phyloP scores from a whole-genome alignment of 2,113 vertebrate species.

The Cyrtonyx montezumae region DNA sequence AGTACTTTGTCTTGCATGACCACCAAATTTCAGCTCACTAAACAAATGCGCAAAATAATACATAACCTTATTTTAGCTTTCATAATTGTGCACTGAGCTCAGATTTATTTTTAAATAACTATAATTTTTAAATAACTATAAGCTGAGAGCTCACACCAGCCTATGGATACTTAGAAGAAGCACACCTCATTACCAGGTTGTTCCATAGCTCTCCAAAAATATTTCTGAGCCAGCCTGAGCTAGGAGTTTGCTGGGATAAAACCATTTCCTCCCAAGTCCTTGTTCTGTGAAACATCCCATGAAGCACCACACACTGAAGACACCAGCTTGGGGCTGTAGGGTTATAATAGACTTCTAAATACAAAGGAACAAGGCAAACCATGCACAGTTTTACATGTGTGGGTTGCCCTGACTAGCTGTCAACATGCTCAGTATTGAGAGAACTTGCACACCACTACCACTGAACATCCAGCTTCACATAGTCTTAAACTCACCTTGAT shows the following conservation, averaged over 20 bases:
- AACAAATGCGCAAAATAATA: background rate
- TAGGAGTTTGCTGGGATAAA: background rate
- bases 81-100: background rate
- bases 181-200: background rate
- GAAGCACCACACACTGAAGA: background rate
- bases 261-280: background rate
- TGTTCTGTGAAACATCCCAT: background rate
- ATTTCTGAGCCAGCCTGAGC: background rate
- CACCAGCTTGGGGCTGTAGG: background rate
- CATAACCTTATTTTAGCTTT: background rate
- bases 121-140: background rate
- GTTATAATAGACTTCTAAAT: background rate
- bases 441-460: background rate
- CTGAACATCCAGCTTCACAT: background rate
- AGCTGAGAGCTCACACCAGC: background rate
- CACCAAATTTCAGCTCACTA: background rate
- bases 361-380: background rate
- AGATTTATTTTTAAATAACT: background rate
- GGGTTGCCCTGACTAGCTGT: background rate
- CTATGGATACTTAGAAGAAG: background rate
- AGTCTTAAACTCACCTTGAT: slow-evolving; percentile 83
- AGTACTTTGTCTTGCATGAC: background rate
- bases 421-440: background rate
- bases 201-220: background rate
- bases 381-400: background rate